These are phyloP conservation scores for Orchesella cincta DNA, from an alignment of 1,140 invertebrate genomes.

Conservation along the genomic window DNA sequence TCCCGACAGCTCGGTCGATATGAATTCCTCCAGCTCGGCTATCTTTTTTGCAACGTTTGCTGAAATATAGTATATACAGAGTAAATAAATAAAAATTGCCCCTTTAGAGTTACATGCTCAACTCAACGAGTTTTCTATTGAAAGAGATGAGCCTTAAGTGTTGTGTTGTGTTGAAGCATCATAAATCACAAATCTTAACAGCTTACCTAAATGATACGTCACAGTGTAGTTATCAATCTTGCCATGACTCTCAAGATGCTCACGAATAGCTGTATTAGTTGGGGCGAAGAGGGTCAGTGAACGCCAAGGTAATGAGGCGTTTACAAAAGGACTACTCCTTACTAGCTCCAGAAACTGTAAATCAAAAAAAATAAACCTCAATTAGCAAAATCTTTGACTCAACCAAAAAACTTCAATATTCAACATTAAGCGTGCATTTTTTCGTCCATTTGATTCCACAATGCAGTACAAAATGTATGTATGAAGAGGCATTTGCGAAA, in stretches of 20 bases:
- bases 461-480: too few species aligned
- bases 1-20: constrained; percentile 45
- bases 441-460: too few species aligned
- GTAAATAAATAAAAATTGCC: not conserved
- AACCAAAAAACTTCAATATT: too few species aligned
- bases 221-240: constrained; percentile 48
- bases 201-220: constrained; percentile 49
- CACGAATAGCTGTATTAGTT: constrained; percentile 46
- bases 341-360: constrained; percentile 46
- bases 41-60: constrained; percentile 44
- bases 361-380: constrained; percentile 7
- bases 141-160: too few species aligned
- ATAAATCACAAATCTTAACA: not conserved
- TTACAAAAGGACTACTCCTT: constrained; percentile 36
- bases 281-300: constrained; percentile 47
- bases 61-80: not conserved
- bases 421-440: too few species aligned
- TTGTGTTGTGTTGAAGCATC: not conserved
- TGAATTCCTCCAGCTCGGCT: constrained; percentile 46
- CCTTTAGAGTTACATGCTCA: too few species aligned
- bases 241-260: constrained; percentile 32
- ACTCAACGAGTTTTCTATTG: too few species aligned
- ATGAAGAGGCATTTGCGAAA: too few species aligned
- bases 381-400: too few species aligned
- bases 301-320: constrained; percentile 36